phyloP scores from a whole-genome alignment of 2,113 vertebrate genomes.

The Oxyura jamaicensis region DNA sequence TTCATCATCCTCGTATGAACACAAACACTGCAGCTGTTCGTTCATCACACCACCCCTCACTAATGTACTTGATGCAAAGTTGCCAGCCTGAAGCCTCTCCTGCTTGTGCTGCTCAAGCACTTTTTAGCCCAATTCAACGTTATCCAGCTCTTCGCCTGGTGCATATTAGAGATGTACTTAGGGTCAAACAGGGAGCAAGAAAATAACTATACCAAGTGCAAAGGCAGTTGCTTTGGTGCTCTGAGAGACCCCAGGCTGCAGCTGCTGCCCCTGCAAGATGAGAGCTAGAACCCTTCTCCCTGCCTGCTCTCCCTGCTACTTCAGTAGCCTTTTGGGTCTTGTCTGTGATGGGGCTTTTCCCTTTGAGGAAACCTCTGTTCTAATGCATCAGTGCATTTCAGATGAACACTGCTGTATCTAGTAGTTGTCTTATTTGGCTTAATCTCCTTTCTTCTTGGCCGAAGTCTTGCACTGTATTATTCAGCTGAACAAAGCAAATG shows the following conservation, averaged over 20 bases:
- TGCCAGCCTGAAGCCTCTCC: not conserved
- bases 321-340: not conserved
- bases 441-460: not conserved
- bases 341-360: not conserved
- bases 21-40: not conserved
- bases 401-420: not conserved
- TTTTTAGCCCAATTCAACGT: accelerated
- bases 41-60: not conserved
- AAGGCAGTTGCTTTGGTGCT: not conserved
- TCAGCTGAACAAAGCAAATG: not conserved
- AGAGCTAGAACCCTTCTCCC: not conserved
- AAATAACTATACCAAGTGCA: not conserved
- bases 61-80: not conserved
- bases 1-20: not conserved
- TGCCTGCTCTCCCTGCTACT: not conserved
- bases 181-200: not conserved
- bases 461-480: not conserved
- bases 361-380: not conserved
- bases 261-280: not conserved
- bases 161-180: not conserved
- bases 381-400: not conserved
- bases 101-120: not conserved
- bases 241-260: not conserved
- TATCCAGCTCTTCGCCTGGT: not conserved
- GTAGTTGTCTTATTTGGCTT: not conserved